Evolutionary conservation across 2,888 invertebrate genomes (phyloP), one percentile per base, ranked within the genome.

Genomic region (Apodemia zela): DNA sequence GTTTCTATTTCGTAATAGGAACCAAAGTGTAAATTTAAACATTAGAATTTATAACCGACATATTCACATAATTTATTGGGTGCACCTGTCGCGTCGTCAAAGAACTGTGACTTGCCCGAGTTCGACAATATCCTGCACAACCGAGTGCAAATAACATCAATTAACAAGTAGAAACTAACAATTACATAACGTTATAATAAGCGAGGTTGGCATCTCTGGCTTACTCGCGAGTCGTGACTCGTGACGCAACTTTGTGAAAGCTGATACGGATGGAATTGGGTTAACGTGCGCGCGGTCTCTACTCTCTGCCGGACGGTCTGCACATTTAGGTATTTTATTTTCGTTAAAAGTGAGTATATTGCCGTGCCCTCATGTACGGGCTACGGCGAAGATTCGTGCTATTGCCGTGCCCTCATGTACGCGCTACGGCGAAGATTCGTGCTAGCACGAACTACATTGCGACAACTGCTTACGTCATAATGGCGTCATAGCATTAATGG

Each of bases 231-330:
- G 54, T 54, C 45, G 38, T 18, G 51, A 51, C 59, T 57, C 63
- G 72, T 78, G 81, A 85, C 80, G 86, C 82, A 85, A 87, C 80
- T 84, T 38, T 85, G 89, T 87, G 89, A 89, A 89, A 89, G 89
- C 82, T 76, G 87, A 87, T 83, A 82, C 77, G 69, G 68, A 71
- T 72, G 81, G 84, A 89, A 89, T 82, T 85, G 79, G 88, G 89
- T 87, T 85, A 85, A 72, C 75, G 70, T 69, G 69, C 67, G 71
- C 66, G 72, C 67, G 65, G 70, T 75, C 75, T 76, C 75, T 72
- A 72, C 75, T 72, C 78, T 69, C 72, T 69, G 62, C 58, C 42
- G 45, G 45, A 25, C 38, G 11, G 11, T 13, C 51, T 42, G 42
- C 15, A 15, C 15, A 42, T 42, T n/a, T n/a, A n/a, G n/a, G n/a